Percentiles rank a stretch among this genome's conserved stretches.
These are phyloP conservation scores for Schizopygopsis malacanthus DNA, from an alignment of 2,797 vertebrate species.

Conservation along the genomic window DNA sequence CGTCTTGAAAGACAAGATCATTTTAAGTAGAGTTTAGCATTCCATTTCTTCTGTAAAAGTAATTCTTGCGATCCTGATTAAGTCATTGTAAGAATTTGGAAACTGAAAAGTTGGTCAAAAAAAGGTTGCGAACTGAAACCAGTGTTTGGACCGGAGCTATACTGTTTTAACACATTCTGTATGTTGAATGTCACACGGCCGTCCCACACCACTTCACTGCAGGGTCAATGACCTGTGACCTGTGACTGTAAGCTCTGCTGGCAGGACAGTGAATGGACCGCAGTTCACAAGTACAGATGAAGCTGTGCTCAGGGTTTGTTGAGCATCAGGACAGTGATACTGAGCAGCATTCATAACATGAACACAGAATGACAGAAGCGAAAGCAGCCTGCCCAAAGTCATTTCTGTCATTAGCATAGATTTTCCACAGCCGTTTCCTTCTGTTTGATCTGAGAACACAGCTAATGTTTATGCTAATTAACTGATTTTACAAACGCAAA, in stretches of 20 bases:
- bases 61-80: not conserved
- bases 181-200: not conserved
- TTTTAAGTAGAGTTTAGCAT: not conserved
- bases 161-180: not conserved
- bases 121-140: not conserved
- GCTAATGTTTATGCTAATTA: conserved; percentile 20
- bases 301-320: conserved; percentile 10
- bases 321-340: conserved; percentile 30
- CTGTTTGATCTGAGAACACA: conserved; percentile 23
- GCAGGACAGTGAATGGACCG: conserved; percentile 4
- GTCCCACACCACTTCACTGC: not conserved
- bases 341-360: conserved; percentile 33
- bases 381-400: conserved; percentile 11
- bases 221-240: conserved; percentile 18
- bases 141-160: not conserved
- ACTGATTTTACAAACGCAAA: not conserved
- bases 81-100: not conserved
- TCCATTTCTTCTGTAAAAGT: not conserved
- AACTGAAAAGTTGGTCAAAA: not conserved
- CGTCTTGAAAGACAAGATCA: not conserved
- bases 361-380: conserved; percentile 28
- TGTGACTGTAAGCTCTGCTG: conserved; percentile 19
- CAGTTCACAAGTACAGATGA: conserved; percentile 23
- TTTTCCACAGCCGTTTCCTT: conserved; percentile 20
- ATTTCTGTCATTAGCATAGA: conserved; percentile 25